These are phyloP conservation scores for Tetrapedia diversipes DNA, from an alignment of 2,888 invertebrate species.

Conservation along the genomic window DNA sequence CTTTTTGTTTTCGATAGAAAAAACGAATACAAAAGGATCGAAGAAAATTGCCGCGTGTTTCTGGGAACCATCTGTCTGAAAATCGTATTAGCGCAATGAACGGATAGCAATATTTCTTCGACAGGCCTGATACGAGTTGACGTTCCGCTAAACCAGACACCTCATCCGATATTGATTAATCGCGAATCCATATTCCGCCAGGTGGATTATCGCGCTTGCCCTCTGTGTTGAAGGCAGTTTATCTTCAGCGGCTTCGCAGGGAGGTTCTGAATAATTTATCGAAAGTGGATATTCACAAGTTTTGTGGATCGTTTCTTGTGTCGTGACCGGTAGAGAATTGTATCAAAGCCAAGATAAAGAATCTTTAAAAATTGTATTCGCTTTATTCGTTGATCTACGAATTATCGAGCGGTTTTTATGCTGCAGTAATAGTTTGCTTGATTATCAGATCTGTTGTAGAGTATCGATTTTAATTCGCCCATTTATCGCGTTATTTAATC, in stretches of 20 bases:
- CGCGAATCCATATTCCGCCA: conserved; percentile 28
- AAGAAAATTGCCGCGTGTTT: neutral
- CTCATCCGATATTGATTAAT: conserved; percentile 54
- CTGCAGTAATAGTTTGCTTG: neutral
- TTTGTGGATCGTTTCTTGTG: conserved; percentile 31
- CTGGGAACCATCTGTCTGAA: neutral
- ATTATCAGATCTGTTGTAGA: neutral
- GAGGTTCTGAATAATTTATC: conserved; percentile 54
- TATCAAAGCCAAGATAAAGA: conserved; percentile 10
- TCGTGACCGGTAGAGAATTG: neutral
- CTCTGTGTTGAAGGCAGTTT: conserved; percentile 46
- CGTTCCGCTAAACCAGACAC: conserved; percentile 5
- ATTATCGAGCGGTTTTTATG: too few relatives aligned
- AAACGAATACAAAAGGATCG: too few relatives aligned
- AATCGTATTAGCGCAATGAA: conserved; percentile 4
- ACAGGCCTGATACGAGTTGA: neutral
- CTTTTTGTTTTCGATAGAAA: too few relatives aligned
- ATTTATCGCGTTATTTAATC: conserved; percentile 10
- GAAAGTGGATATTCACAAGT: conserved; percentile 36
- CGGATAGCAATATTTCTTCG: conserved; percentile 20
- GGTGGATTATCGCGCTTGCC: conserved; percentile 37
- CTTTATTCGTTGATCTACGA: too few relatives aligned
- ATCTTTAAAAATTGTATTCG: conserved; percentile 5
- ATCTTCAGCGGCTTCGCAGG: conserved; percentile 37
- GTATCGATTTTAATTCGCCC: conserved; percentile 15